Base-by-base conservation (phyloP, 2,888 invertebrate genomes). In the Agrochola lychnidis region DNA sequence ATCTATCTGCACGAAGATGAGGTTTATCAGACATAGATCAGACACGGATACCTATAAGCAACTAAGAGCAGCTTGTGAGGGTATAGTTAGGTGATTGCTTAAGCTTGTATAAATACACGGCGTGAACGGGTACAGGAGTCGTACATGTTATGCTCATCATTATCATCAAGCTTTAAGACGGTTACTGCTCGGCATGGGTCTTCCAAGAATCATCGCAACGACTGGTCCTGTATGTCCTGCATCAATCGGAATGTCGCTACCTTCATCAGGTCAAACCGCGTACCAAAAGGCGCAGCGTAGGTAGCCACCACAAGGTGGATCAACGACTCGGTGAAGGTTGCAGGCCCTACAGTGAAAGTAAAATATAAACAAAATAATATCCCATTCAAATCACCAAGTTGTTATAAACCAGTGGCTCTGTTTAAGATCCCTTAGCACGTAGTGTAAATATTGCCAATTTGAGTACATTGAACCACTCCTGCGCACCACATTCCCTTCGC, bases 361-460 rank as follows among this genome's bases (percentile, higher is more conserved):
- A 16, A 56, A 22, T 64, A 16, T 57, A 48, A 74, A 76, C 19
- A 42, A 30, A 36, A 63, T 45, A 82, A 70, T 63, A n/a, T 42
- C 12, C 51, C 40, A 82, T 77, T 61, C 25, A 78, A 48, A 63
- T 25, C 19, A 56, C 48, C 40, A 19, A 0, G 42, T 59, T 53
- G 22, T 59, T 57, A 67, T n/a, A 1, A 30, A n/a, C 30, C 42
- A 30, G 56, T 9, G 12, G 57, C 36, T 72, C 79, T 85, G 76
- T 75, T 77, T 80, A 59, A 70, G 12, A 73, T 84, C 85, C 57
- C 40, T 69, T 70, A 61, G 63, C 61, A 70, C 67, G 45, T 64
- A 59, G 36, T 78, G 77, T 86, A 82, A 86, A 86, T 78, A 86
- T 79, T 86, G 86, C 84, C 51, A 82, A 82, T 84, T 81, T 56